phyloP scores from a whole-genome alignment of 1,140 invertebrate species.

The Drosophila truncata region DNA sequence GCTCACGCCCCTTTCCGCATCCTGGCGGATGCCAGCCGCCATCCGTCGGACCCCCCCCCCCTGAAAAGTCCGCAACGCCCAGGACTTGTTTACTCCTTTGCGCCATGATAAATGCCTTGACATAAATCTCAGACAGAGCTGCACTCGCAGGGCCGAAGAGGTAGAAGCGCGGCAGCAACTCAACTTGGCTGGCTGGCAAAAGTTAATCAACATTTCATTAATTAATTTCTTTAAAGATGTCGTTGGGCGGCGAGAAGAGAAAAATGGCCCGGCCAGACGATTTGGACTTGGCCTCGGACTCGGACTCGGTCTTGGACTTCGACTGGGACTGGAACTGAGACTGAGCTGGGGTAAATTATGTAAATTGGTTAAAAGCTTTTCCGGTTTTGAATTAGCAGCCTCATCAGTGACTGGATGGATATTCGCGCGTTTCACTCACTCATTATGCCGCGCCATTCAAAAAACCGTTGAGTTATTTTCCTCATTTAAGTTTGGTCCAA shows the following conservation, averaged over 20 bases:
- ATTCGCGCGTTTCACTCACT: conserved; percentile 57
- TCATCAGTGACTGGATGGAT: conserved; percentile 63
- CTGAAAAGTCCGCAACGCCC: conserved; percentile 55
- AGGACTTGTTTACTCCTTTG: conserved; percentile 75
- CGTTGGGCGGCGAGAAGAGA: conserved; percentile 57
- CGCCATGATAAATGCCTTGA: conserved; percentile 79
- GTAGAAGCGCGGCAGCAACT: not conserved
- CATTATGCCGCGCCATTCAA: conserved; percentile 63
- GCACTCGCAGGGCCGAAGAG: not conserved
- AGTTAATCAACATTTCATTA: conserved; percentile 85
- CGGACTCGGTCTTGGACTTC: conserved; percentile 7
- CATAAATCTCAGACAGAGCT: conserved; percentile 77
- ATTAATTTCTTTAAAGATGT: conserved; percentile 84
- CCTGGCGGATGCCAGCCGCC: conserved; percentile 4
- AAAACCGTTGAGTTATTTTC: conserved; percentile 47
- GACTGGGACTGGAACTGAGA: conserved; percentile 13
- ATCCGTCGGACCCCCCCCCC: conserved; percentile 11
- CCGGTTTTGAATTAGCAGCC: conserved; percentile 83
- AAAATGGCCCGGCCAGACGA: conserved; percentile 67
- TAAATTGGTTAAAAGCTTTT: conserved; percentile 84
- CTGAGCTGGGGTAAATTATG: conserved; percentile 72
- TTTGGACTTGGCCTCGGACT: conserved; percentile 29
- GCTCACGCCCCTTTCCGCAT: conserved; percentile 56
- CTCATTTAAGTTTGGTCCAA: conserved; percentile 44
- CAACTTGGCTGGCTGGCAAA: conserved; percentile 70